Percentiles rank a stretch among this genome's conserved stretches.
These are phyloP conservation scores for Eupithecia centaureata DNA, from an alignment of 2,888 invertebrate genomes.

Conservation along the genomic window DNA sequence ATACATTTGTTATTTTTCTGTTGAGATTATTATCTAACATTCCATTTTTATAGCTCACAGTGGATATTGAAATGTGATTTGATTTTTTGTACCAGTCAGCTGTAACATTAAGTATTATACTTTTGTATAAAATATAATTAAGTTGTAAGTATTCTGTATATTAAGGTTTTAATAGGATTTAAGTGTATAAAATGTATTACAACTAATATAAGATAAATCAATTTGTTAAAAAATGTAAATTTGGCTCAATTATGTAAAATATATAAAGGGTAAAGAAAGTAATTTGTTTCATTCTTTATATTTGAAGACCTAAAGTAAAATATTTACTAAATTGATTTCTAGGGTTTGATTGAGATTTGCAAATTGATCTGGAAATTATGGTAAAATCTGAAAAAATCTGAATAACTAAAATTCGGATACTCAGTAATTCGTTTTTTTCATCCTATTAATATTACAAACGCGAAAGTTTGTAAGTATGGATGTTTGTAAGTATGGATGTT, in stretches of 20 bases:
- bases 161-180: conserved; percentile 46
- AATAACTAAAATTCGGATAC: too few species aligned
- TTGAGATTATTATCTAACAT: conserved; percentile 28
- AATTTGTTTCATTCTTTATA: conserved; percentile 22
- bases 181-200: conserved; percentile 45
- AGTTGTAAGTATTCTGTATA: conserved; percentile 21
- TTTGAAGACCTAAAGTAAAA: too few species aligned
- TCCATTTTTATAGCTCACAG: conserved; percentile 56
- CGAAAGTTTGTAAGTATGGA: too few species aligned
- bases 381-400: too few species aligned
- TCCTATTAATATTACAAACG: too few species aligned
- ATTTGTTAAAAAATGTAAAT: conserved; percentile 20
- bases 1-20: conserved; percentile 19
- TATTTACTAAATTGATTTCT: too few species aligned
- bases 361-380: too few species aligned
- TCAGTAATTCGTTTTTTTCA: too few species aligned
- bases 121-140: conserved; percentile 54
- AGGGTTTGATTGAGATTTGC: too few species aligned
- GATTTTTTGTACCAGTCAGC: conserved; percentile 32
- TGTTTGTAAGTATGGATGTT: too few species aligned
- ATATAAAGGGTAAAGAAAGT: conserved; percentile 49
- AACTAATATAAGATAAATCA: conserved; percentile 24
- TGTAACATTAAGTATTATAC: conserved; percentile 47
- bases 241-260: conserved; percentile 46
- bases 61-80: conserved; percentile 55